phyloP scores from a whole-genome alignment of 2,113 vertebrate genomes.

The Gasterosteus aculeatus region DNA sequence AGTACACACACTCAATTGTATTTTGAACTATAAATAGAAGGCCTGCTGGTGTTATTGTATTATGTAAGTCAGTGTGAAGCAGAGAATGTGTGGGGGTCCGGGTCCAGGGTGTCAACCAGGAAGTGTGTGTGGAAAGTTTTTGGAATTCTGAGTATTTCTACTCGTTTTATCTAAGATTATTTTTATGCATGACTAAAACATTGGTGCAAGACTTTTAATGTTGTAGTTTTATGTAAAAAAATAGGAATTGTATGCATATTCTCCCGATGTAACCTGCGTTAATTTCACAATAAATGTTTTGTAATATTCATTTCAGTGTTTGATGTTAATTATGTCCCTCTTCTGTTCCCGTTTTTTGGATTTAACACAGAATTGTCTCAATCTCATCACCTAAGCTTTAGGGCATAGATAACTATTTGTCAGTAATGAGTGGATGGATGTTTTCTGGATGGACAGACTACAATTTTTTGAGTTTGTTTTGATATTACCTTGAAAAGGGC shows the following conservation, averaged over 20 bases:
- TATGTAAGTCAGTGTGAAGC: background rate
- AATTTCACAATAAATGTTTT: slow-evolving; percentile 21
- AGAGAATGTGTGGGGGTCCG: background rate
- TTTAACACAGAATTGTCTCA: slow-evolving; percentile 24
- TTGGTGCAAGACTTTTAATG: background rate
- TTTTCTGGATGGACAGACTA: slow-evolving; percentile 9
- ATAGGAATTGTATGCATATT: background rate
- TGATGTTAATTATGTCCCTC: slow-evolving; percentile 2
- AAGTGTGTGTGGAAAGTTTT: background rate
- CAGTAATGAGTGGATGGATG: background rate
- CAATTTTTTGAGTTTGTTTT: background rate
- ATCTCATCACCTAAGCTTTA: background rate
- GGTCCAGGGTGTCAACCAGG: background rate
- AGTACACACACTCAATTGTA: background rate
- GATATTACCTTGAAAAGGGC: background rate
- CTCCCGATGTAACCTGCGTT: background rate
- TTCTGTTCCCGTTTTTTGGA: slow-evolving; percentile 3
- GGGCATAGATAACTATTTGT: slow-evolving; percentile 16
- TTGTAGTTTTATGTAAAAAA: background rate
- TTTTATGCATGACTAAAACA: no score
- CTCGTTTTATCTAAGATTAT: no score
- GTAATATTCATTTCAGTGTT: background rate
- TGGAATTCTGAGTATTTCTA: background rate
- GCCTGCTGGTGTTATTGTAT: background rate
- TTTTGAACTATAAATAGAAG: background rate